These are phyloP conservation scores for Heliothis virescens DNA, from an alignment of 1,140 invertebrate genomes.

Conservation along the genomic window DNA sequence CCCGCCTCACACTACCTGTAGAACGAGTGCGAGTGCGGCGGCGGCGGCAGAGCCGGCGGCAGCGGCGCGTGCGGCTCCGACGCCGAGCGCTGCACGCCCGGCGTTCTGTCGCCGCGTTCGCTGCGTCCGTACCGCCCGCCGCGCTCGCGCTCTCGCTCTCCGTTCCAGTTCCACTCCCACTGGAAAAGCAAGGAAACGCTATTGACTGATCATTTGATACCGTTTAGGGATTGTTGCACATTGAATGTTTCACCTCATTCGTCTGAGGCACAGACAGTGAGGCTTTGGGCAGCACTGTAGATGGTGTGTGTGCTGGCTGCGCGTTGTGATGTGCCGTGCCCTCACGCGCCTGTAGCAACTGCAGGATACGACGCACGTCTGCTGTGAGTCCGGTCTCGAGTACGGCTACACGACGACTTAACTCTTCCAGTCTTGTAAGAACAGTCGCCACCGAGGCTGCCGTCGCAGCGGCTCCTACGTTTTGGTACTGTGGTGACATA, in stretches of 20 bases:
- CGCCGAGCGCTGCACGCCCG: constrained; percentile 87
- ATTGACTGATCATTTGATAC: background rate
- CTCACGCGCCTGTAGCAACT: constrained; percentile 88
- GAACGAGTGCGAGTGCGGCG: constrained; percentile 85
- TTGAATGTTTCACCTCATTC: constrained; percentile 63
- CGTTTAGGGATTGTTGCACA: background rate
- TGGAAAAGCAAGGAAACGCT: constrained; percentile 37
- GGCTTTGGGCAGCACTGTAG: constrained; percentile 75
- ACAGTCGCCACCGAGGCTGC: constrained; percentile 75
- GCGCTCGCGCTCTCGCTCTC: constrained; percentile 67
- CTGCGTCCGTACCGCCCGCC: constrained; percentile 58
- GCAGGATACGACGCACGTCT: constrained; percentile 89
- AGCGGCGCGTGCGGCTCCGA: constrained; percentile 88
- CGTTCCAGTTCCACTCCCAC: constrained; percentile 82
- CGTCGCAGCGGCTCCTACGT: constrained; percentile 71
- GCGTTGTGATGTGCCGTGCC: constrained; percentile 79
- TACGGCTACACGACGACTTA: constrained; percentile 88
- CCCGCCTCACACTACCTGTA: constrained; percentile 84
- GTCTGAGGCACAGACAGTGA: constrained; percentile 81
- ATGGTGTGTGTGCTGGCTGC: constrained; percentile 72
- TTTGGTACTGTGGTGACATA: constrained; percentile 83
- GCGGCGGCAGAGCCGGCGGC: constrained; percentile 80
- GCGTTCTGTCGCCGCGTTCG: constrained; percentile 73
- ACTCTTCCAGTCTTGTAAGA: constrained; percentile 88
- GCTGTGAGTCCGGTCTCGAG: constrained; percentile 89